Conservation (phyloP, 2,888 invertebrate genomes). For the Lepeophtheirus nordmannii region DNA sequence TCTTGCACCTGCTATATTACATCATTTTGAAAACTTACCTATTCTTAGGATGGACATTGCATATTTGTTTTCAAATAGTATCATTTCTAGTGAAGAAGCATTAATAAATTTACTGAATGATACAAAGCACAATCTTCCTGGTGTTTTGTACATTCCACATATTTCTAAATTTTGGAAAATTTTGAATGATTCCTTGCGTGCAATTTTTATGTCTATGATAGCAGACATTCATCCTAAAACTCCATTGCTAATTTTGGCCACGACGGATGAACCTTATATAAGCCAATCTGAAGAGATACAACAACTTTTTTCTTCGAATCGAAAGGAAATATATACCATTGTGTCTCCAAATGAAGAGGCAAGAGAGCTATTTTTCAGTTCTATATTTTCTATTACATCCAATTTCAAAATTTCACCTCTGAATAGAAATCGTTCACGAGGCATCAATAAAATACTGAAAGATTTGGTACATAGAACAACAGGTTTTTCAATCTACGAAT, state of each 20-base stretch:
- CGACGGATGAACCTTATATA: constrained; percentile 43
- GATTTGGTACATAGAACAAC: too few relatives aligned
- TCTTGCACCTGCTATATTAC: constrained; percentile 60
- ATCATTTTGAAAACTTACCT: constrained; percentile 47
- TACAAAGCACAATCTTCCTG: constrained; percentile 52
- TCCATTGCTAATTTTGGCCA: constrained; percentile 53
- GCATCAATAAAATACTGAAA: too few relatives aligned
- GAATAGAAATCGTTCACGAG: too few relatives aligned
- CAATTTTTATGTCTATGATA: constrained; percentile 48
- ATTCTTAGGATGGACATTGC: constrained; percentile 32
- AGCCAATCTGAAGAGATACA: constrained; percentile 41
- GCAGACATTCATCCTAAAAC: constrained; percentile 47
- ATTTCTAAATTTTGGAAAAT: constrained; percentile 53
- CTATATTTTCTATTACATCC: constrained; percentile 39
- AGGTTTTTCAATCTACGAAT: too few relatives aligned
- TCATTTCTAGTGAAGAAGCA: constrained; percentile 63
- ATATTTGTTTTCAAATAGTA: constrained; percentile 32
- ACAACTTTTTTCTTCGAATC: constrained; percentile 47
- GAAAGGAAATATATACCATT: constrained; percentile 52
- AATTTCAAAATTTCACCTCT: too few relatives aligned
- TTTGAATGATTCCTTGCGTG: constrained; percentile 48
- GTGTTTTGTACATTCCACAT: constrained; percentile 58
- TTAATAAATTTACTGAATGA: constrained; percentile 64
- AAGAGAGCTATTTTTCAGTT: constrained; percentile 51
- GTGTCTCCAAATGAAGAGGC: constrained; percentile 47